Evolutionary conservation across 2,797 vertebrate genomes (phyloP).

Genomic region (Gorsachius magnificus): DNA sequence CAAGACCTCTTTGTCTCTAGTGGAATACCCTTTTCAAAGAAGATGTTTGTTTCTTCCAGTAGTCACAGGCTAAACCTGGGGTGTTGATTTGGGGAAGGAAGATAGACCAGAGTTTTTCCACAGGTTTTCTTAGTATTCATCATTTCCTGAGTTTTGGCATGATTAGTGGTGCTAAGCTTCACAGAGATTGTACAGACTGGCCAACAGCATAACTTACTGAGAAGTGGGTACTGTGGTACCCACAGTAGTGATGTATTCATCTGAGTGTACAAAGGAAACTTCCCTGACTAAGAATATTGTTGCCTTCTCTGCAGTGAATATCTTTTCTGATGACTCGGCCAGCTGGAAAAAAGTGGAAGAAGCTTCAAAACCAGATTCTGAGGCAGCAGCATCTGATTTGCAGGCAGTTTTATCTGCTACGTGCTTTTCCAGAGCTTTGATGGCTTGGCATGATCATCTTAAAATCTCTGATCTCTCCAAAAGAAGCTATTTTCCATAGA

Average conservation of each 20-base stretch:
- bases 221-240: not conserved
- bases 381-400: conserved; percentile 47
- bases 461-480: conserved; percentile 57
- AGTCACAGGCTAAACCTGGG: not conserved
- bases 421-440: conserved; percentile 45
- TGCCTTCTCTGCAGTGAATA: not conserved
- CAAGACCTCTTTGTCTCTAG: not conserved
- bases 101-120: not conserved
- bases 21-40: not conserved
- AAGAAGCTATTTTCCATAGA: conserved; percentile 50
- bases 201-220: not conserved
- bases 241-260: not conserved
- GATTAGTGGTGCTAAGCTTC: not conserved
- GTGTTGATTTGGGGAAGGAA: not conserved
- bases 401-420: conserved; percentile 50
- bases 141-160: not conserved
- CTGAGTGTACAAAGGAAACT: not conserved
- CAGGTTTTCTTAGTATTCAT: not conserved
- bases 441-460: conserved; percentile 33
- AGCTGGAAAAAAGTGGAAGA: conserved; percentile 46
- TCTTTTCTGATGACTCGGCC: not conserved
- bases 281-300: not conserved
- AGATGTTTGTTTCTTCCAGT: not conserved
- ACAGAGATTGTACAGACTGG: not conserved
- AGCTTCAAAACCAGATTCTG: conserved; percentile 32